Evolutionary conservation across 2,888 invertebrate species (phyloP).

Genomic region (Torymus aiolomorphi): DNA sequence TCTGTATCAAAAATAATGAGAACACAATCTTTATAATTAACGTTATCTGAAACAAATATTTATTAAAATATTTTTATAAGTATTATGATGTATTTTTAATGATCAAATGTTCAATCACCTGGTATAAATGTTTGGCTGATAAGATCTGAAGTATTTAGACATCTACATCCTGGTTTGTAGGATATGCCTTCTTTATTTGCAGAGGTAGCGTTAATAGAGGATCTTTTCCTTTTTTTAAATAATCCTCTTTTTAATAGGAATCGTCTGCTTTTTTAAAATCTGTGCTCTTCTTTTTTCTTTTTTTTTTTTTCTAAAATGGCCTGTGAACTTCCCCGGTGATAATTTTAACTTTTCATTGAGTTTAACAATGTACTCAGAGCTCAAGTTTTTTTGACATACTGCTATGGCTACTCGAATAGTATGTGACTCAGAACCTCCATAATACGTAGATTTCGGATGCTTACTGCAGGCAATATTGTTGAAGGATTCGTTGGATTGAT

Average conservation of each 20-base stretch:
- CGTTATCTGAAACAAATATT: neutral
- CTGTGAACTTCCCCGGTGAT: too few relatives aligned
- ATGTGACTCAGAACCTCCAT: constrained; percentile 41
- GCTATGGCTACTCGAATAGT: constrained; percentile 30
- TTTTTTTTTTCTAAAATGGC: too few relatives aligned
- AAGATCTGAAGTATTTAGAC: constrained; percentile 10
- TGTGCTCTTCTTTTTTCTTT: neutral
- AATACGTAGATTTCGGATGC: too few relatives aligned
- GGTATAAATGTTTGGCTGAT: neutral
- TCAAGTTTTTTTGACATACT: constrained; percentile 41
- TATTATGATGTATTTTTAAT: neutral
- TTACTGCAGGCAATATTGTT: constrained; percentile 30
- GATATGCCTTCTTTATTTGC: constrained; percentile 5
- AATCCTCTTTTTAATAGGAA: constrained; percentile 4
- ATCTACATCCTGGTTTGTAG: neutral
- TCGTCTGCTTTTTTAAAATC: constrained; percentile 16
- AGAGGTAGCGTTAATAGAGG: neutral
- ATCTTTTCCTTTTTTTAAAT: constrained; percentile 8
- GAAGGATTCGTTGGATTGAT: constrained; percentile 29
- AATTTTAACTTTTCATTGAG: neutral
- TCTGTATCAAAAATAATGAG: constrained; percentile 4
- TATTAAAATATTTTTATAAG: neutral
- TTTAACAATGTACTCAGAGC: neutral
- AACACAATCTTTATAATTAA: neutral
- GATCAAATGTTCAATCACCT: neutral